A percentile compares a stretch with the other conserved stretches of the same genome.
Conservation (phyloP, 2,113 vertebrate species). For the Upupa epops region DNA sequence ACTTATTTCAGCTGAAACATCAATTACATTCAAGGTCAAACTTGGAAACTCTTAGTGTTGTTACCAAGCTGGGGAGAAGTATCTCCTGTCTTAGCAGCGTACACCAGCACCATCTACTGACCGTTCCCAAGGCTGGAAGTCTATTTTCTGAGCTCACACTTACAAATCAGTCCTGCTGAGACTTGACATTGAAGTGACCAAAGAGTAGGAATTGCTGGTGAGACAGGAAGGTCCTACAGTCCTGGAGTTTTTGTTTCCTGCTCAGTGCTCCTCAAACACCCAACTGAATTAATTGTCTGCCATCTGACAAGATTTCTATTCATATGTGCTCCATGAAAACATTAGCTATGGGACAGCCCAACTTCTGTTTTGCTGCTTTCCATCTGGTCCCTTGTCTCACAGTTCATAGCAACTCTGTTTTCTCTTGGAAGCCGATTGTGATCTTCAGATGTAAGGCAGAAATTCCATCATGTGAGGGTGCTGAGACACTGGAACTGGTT, state of each 20-base stretch:
- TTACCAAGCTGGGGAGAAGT: not conserved
- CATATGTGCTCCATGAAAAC: not conserved
- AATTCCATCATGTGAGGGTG: too few relatives aligned
- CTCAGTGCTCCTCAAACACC: not conserved
- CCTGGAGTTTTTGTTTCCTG: not conserved
- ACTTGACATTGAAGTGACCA: not conserved
- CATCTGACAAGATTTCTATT: not conserved
- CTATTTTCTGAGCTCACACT: not conserved
- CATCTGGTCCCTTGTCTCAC: not conserved
- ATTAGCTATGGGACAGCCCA: not conserved
- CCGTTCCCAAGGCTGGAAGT: not conserved
- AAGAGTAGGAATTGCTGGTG: not conserved
- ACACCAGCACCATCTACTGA: conserved; percentile 16
- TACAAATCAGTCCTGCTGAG: not conserved
- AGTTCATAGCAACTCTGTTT: not conserved
- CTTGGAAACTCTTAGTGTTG: not conserved
- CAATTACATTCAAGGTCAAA: not conserved
- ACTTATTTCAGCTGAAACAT: not conserved
- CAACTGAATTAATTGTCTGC: not conserved
- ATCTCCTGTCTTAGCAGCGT: not conserved
- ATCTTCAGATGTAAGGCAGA: too few relatives aligned
- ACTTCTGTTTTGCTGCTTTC: not conserved
- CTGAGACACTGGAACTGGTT: too few relatives aligned
- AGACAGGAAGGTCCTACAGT: not conserved
- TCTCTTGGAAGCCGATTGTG: not conserved